Evolutionary conservation across 2,888 invertebrate genomes (phyloP), one percentile per base, ranked within the genome.

Genomic region (Euplagia quadripunctaria): DNA sequence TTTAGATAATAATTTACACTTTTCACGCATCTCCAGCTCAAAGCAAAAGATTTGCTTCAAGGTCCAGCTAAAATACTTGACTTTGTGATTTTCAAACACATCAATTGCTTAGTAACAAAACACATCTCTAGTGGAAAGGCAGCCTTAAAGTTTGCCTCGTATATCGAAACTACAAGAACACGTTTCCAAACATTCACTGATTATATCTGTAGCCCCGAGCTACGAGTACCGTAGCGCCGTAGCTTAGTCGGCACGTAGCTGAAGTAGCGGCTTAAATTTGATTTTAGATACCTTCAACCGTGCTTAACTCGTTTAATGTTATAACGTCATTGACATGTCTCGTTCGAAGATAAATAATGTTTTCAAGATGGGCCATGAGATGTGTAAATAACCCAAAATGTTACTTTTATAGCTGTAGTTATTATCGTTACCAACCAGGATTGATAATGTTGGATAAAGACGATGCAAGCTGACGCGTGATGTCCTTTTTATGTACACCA

Each of bases 261-360:
- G 71, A 69, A 61, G 20, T 61, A 61, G 14, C 12, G 31, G 76
- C 75, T 64, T 67, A 83, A 85, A 86, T 83, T 79, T 75, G 78
- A 85, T 87, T 87, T 82, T 72, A 73, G 73, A 66, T 58, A 70
- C 82, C 75, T 74, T 80, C 81, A 75, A 51, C 79, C 82, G 78
- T 80, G 71, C 76, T 75, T 74, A 76, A 79, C 68, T 80, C 75
- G 78, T 84, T 85, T 87, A 83, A 80, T 78, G 64, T 74, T 73
- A 72, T 82, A 79, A 79, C 78, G 81, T 82, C 80, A 76, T 61
- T 41, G 52, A 43, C 11, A 41, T 69, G n/a, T 64, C 71, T 58
- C 51, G 31, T 68, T 75, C 75, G 14, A 12, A 20, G 4, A 70
- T 70, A 55, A 67, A 61, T 31, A 61, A 61, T 31, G 14, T 61